These are phyloP conservation scores for Macrophya annulata DNA, from an alignment of 2,888 invertebrate species.

Conservation along the genomic window DNA sequence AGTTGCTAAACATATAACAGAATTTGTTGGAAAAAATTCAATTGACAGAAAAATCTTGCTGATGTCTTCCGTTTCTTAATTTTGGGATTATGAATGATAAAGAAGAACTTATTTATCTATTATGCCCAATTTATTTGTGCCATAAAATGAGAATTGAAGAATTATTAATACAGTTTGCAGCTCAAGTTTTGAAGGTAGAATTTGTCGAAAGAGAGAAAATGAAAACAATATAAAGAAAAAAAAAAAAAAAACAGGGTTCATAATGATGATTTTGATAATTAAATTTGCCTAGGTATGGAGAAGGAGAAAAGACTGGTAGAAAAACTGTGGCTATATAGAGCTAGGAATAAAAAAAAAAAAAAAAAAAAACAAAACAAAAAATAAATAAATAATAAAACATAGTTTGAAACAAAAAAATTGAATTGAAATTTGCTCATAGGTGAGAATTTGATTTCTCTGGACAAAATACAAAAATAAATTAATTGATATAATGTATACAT, in stretches of 20 bases:
- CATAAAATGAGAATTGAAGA: constrained; percentile 65
- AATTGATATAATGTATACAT: neutral
- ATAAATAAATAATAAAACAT: constrained; percentile 60
- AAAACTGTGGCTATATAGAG: constrained; percentile 69
- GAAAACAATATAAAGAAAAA: constrained; percentile 55
- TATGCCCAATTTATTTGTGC: constrained; percentile 73
- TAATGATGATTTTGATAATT: constrained; percentile 71
- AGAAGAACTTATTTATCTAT: neutral
- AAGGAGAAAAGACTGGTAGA: constrained; percentile 77
- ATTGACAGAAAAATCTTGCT: neutral
- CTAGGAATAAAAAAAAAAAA: constrained; percentile 66
- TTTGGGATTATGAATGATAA: neutral
- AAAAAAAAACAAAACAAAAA: constrained; percentile 61
- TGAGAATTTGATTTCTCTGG: constrained; percentile 55
- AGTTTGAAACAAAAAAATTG: constrained; percentile 58
- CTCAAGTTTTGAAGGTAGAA: constrained; percentile 58
- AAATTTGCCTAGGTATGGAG: constrained; percentile 74
- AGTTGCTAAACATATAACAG: constrained; percentile 32
- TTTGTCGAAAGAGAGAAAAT: constrained; percentile 59
- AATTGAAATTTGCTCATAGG: constrained; percentile 69
- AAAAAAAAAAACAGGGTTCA: constrained; percentile 69
- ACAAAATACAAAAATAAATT: constrained; percentile 30
- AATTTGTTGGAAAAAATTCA: neutral
- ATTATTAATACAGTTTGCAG: constrained; percentile 59
- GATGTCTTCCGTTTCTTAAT: constrained; percentile 32